Percentiles rank a stretch among this genome's conserved stretches.
Conservation (phyloP, 1,140 invertebrate genomes). For the Protaetia brevitarsis region DNA sequence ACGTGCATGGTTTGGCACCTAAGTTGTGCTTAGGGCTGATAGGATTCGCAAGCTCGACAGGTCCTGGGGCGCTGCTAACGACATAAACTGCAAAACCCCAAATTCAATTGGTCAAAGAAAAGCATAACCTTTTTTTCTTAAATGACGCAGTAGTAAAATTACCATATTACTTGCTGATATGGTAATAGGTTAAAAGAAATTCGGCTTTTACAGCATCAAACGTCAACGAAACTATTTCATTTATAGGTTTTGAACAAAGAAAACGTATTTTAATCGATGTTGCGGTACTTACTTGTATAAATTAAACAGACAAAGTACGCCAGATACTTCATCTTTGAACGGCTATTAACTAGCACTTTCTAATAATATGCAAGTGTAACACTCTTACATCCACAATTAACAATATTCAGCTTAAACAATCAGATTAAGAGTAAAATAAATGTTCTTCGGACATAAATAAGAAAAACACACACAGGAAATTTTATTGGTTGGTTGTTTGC, state of each 20-base stretch:
- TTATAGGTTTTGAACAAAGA: conserved; percentile 2
- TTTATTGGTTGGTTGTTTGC: background rate
- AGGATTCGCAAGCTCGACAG: background rate
- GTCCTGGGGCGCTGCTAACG: background rate
- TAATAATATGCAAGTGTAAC: background rate
- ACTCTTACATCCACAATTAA: background rate
- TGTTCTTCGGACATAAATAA: background rate
- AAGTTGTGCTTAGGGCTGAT: conserved; percentile 46
- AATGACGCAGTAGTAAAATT: background rate
- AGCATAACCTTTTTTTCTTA: background rate
- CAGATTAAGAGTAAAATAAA: background rate
- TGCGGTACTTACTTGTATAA: background rate
- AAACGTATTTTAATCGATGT: background rate
- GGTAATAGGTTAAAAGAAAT: background rate
- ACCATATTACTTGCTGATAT: background rate
- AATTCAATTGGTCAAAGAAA: background rate
- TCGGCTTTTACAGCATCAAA: background rate
- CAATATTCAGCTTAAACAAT: background rate
- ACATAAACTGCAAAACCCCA: background rate
- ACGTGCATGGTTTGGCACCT: conserved; percentile 69
- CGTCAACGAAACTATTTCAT: background rate
- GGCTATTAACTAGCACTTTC: background rate
- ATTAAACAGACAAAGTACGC: background rate
- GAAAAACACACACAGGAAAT: background rate
- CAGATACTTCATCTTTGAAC: background rate